Conservation (phyloP, 1,140 invertebrate genomes). For the Proales similis region DNA sequence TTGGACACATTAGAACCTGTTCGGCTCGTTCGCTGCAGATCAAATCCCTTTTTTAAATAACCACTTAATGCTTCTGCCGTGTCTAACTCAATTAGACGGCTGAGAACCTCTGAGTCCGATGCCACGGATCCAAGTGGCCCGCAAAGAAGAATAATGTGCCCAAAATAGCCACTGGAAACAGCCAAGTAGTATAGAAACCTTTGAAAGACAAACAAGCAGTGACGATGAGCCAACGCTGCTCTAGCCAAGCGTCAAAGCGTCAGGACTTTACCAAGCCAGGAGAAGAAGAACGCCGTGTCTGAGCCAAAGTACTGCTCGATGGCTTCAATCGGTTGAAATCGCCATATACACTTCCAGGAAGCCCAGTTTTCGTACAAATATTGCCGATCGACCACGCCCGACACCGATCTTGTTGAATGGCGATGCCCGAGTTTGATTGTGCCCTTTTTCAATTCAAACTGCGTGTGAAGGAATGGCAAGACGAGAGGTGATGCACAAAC, state of each 20-base stretch:
- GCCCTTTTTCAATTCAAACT: not conserved
- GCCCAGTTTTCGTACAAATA: constrained; percentile 29
- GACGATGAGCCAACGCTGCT: no score
- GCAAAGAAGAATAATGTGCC: constrained; percentile 17
- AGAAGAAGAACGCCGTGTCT: constrained; percentile 30
- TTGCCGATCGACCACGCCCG: constrained; percentile 21
- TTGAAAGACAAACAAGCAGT: no score
- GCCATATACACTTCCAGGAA: constrained; percentile 1
- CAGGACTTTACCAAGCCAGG: constrained; percentile 14
- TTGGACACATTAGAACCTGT: constrained; percentile 36
- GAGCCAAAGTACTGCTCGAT: constrained; percentile 24
- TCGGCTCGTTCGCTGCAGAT: constrained; percentile 33
- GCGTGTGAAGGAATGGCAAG: not conserved
- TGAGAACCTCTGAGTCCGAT: not conserved
- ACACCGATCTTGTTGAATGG: not conserved
- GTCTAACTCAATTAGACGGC: constrained; percentile 3
- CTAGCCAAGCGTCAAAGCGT: not conserved
- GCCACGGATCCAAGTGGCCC: constrained; percentile 8
- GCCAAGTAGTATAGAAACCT: constrained; percentile 37
- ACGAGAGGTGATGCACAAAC: not conserved
- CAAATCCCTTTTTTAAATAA: constrained; percentile 12
- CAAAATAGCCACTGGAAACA: constrained; percentile 22
- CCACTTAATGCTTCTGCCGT: not conserved
- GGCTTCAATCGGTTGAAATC: constrained; percentile 30
- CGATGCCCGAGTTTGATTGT: not conserved